Base-by-base conservation (phyloP, 2,797 vertebrate genomes). In the Triplophysa yarkandensis region DNA sequence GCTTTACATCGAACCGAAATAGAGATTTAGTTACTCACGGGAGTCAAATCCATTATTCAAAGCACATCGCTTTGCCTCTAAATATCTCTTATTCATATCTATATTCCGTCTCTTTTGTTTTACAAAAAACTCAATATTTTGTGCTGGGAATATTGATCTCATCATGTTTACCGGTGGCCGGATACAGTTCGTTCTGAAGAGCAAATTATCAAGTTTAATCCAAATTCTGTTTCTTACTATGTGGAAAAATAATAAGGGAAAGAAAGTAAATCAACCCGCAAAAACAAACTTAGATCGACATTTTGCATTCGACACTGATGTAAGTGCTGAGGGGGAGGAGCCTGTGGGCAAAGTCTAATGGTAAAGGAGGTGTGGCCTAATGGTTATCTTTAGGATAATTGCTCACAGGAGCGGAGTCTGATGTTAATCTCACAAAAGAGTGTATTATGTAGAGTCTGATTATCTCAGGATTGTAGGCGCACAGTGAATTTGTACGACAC, bases 11-110 rank as follows among this genome's bases (percentile, higher is more conserved):
- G 27, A 65, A 46, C 30, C 43, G 44, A 55, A 68, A 78, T 36
- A 78, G 39, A 19, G 61, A 76, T 77, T 76, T 23, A 68, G 72
- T 76, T 66, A 64, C 72, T 72, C 64, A 69, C 41, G 16, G 6
- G 34, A 62, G 74, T 81, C 62, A 46, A 57, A 82, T 77, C 61
- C 61, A 83, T 82, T 80, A 82, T 77, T 80, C 71, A 82, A 70
- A 71, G 44, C 36, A 48, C 58, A 61, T 67, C 62, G 41, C 52
- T 23, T 21, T 43, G 57, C 32, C 32, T 57, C 52, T 41, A 43
- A 75, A 71, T 46, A 39, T 66, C 69, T 76, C 46, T 52, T 76
- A 73, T 57, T 44, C 16, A 79, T 76, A 8, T 67, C 66, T 54
- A 21, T 54, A 72, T 21, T 36, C 10, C 19, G 58, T n/a, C 41